These are phyloP conservation scores for Mechanitis mazaeus DNA, from an alignment of 2,888 invertebrate species.

Conservation along the genomic window DNA sequence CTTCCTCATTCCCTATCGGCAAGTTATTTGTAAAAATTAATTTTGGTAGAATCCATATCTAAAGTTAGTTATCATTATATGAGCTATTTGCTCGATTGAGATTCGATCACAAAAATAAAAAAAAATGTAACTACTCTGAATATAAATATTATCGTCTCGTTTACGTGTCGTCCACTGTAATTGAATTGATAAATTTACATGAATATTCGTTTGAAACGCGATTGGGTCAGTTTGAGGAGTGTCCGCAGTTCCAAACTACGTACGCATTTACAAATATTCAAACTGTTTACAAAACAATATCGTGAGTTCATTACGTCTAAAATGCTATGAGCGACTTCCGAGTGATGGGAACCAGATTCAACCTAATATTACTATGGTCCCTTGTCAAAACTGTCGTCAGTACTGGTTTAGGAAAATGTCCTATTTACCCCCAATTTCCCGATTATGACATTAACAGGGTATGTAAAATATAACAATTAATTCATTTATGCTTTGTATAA, in stretches of 20 bases:
- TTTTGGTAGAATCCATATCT: too few species aligned
- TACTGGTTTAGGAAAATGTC: slow-evolving; percentile 81
- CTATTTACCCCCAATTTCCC: slow-evolving; percentile 79
- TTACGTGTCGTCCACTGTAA: slow-evolving; percentile 18
- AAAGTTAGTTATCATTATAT: too few species aligned
- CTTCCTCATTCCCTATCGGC: too few species aligned
- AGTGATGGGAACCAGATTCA: slow-evolving; percentile 40
- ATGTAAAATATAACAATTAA: slow-evolving; percentile 43
- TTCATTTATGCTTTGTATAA: neutral
- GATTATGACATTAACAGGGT: slow-evolving; percentile 81
- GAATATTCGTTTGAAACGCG: slow-evolving; percentile 33
- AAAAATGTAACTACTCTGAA: neutral
- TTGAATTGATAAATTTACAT: slow-evolving; percentile 24
- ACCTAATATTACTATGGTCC: slow-evolving; percentile 45
- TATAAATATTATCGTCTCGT: slow-evolving; percentile 19
- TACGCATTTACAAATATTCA: slow-evolving; percentile 29
- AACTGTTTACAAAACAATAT: slow-evolving; percentile 31
- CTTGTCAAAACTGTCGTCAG: slow-evolving; percentile 44
- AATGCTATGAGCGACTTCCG: slow-evolving; percentile 61
- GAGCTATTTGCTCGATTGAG: too few species aligned
- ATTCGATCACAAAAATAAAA: too few species aligned
- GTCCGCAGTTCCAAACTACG: slow-evolving; percentile 24
- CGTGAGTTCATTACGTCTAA: slow-evolving; percentile 3
- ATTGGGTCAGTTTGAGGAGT: slow-evolving; percentile 32
- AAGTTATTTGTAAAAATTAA: too few species aligned